These are phyloP conservation scores for Nomada flava DNA, from an alignment of 2,888 invertebrate genomes.

Conservation along the genomic window DNA sequence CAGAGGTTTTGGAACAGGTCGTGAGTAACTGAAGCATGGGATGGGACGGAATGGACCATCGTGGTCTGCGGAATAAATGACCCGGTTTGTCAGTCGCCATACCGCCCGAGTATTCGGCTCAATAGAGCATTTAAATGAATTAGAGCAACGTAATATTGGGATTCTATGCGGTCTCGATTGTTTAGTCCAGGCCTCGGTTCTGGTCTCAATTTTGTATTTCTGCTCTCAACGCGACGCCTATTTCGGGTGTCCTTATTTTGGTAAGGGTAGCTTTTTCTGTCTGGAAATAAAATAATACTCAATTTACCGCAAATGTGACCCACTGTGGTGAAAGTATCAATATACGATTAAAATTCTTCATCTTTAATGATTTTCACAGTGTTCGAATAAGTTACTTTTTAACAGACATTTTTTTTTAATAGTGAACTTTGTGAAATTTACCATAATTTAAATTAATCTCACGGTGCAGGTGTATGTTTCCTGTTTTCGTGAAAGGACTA, in stretches of 20 bases:
- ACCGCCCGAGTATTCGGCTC: slow-evolving; percentile 74
- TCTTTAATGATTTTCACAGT: no score
- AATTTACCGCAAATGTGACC: slow-evolving; percentile 1
- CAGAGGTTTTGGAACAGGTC: slow-evolving; percentile 59
- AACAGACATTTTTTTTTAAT: no score
- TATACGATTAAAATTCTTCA: no score
- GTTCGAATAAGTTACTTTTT: no score
- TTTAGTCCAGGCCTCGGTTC: slow-evolving; percentile 37
- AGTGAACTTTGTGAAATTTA: no score
- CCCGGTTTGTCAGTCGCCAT: slow-evolving; percentile 74
- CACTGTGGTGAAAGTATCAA: no score
- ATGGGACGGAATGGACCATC: slow-evolving; percentile 66
- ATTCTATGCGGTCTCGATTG: slow-evolving; percentile 43
- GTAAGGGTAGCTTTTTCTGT: neutral
- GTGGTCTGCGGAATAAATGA: slow-evolving; percentile 77
- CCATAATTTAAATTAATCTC: no score
- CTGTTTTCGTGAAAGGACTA: no score
- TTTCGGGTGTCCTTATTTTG: neutral
- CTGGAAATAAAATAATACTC: neutral
- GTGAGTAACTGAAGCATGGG: slow-evolving; percentile 60
- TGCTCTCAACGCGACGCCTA: neutral
- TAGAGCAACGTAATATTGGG: slow-evolving; percentile 71
- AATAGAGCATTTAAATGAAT: slow-evolving; percentile 81
- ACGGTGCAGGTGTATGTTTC: no score
- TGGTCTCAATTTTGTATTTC: neutral